Evolutionary conservation across 1,140 invertebrate species (phyloP), one percentile per base, ranked within the genome.

Genomic region (Drosophila subobscura): DNA sequence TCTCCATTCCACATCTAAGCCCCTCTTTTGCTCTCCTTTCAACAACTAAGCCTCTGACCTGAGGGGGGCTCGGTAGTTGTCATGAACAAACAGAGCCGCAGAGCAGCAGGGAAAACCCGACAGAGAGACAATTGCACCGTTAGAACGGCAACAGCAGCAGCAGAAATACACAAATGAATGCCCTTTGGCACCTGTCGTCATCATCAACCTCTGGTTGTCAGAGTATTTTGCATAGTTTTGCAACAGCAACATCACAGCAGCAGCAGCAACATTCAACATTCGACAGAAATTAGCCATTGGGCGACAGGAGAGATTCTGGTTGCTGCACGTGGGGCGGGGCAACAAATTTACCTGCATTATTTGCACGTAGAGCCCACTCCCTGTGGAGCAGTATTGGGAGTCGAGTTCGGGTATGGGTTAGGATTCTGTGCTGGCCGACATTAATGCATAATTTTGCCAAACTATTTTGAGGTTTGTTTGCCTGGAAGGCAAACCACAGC

Each of bases 371-470:
- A 57, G 7, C 41, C 44, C 49, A 40, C 37, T 40, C 50, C 50
- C 40, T 6, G 22, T n/a, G 40, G 23, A 16, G 12, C 14, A 6
- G 25, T 22, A 49, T 25, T 50, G 59, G 40, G 45, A 42, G 8
- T 41, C 42, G 23, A 33, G 10, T 10, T 37, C 33, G 33, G 4
- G 33, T 37, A 12, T 4, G 3, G 3, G 33, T 37, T 37, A 8
- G 33, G 33, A 10, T 10, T 23, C n/a, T 10, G 25, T 14, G 45
- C 77, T 58, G 58, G 74, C 71, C 72, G 78, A 86, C 75, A 88
- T 86, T 89, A 86, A 86, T 88, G 83, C 83, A 86, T 86, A 86
- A 86, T 86, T 88, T 86, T 86, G 83, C 83, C 83, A 86, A 88
- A 88, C 83, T 86, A 86, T 86, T 88, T 88, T 88, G 83, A 76